These are phyloP conservation scores for Drosophila novamexicana DNA, from an alignment of 1,140 invertebrate species.

Conservation along the genomic window DNA sequence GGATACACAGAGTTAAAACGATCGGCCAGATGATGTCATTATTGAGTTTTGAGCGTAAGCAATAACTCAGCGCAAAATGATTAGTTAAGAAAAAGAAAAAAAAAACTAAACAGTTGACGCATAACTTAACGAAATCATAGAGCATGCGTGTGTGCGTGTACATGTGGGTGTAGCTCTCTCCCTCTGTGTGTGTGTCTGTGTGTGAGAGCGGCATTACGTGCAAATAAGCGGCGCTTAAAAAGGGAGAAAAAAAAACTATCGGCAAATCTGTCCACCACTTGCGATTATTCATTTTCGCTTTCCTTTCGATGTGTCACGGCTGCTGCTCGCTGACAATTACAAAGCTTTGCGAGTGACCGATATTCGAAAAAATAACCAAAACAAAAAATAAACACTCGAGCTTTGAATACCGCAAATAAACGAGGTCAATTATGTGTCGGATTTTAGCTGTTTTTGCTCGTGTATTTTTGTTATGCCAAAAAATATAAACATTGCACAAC, in stretches of 20 bases:
- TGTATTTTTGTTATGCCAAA: conserved; percentile 30
- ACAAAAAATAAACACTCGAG: conserved; percentile 48
- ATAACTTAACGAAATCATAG: conserved; percentile 3
- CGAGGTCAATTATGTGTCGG: conserved; percentile 52
- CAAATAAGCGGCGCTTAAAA: conserved; percentile 43
- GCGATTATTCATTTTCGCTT: conserved; percentile 72
- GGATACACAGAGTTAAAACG: conserved; percentile 34
- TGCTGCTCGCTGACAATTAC: conserved; percentile 63
- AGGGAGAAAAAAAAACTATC: neutral
- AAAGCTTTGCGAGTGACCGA: conserved; percentile 46
- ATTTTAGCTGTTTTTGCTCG: conserved; percentile 15
- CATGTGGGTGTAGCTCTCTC: conserved; percentile 23
- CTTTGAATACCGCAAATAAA: conserved; percentile 42
- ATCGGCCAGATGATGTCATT: conserved; percentile 52
- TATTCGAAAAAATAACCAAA: conserved; percentile 44
- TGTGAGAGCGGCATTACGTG: conserved; percentile 34
- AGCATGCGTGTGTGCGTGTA: neutral
- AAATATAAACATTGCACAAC: conserved; percentile 43
- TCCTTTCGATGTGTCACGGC: conserved; percentile 72
- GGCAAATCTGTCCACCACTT: conserved; percentile 17
- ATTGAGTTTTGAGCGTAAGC: conserved; percentile 59
- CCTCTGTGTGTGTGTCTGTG: conserved; percentile 13
- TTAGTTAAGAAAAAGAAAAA: conserved; percentile 35
- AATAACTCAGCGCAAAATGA: conserved; percentile 62
- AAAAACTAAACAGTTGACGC: conserved; percentile 28